Conservation (phyloP, 2,797 vertebrate species). For the Gymnothorax reevesii region DNA sequence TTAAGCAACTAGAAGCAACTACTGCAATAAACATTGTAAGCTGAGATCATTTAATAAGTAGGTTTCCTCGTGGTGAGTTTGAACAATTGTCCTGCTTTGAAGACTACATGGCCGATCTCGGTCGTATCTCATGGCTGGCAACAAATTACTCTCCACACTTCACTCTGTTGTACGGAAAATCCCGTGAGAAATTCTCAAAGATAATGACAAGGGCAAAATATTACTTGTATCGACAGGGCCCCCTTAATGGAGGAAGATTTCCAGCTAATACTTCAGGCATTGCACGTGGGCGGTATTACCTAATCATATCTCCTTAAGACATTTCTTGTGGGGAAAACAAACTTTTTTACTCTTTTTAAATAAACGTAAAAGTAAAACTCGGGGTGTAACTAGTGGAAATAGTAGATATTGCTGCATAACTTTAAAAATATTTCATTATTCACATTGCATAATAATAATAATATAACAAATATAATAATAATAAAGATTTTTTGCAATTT, state of each 20-base stretch:
- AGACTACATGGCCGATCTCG: constrained; percentile 53
- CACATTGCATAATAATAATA: background rate
- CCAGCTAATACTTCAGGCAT: background rate
- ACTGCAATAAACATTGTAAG: too few relatives aligned
- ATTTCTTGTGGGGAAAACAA: background rate
- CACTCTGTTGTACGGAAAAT: constrained; percentile 51
- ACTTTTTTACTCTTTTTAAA: background rate
- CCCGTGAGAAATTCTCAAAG: constrained; percentile 55
- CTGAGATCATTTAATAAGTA: background rate
- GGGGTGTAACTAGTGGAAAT: background rate
- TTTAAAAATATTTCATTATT: background rate
- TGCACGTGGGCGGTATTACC: constrained; percentile 13
- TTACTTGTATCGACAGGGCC: constrained; percentile 27
- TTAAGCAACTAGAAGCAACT: too few relatives aligned
- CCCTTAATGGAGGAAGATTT: constrained; percentile 15
- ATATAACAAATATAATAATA: background rate
- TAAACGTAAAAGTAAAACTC: background rate
- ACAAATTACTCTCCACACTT: constrained; percentile 19
- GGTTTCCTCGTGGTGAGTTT: constrained; percentile 60
- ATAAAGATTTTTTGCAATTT: background rate
- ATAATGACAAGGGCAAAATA: constrained; percentile 33
- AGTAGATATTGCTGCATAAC: background rate
- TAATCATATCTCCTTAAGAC: background rate
- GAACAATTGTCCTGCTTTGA: constrained; percentile 43
- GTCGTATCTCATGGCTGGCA: constrained; percentile 61